phyloP scores from a whole-genome alignment of 2,888 invertebrate species.

The Dermolepida albohirtum region DNA sequence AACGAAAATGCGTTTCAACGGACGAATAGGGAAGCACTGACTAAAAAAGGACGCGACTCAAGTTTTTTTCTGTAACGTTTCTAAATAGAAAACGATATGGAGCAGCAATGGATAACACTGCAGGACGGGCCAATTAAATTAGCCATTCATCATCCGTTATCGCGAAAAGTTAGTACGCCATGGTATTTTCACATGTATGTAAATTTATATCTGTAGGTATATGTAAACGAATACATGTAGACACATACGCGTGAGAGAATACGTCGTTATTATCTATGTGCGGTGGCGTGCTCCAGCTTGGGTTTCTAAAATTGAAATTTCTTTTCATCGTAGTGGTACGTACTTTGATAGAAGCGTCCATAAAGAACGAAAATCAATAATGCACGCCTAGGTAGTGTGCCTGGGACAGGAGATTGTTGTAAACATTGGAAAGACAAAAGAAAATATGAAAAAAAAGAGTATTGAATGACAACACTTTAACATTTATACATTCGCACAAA shows the following conservation, averaged over 20 bases:
- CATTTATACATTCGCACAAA: too few relatives aligned
- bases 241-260: slow-evolving; percentile 46
- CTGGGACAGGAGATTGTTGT: too few relatives aligned
- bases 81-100: slow-evolving; percentile 20
- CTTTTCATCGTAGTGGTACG: background rate
- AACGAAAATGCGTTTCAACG: slow-evolving; percentile 15
- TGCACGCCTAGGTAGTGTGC: too few relatives aligned
- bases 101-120: slow-evolving; percentile 24
- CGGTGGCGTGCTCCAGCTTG: slow-evolving; percentile 9
- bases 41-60: background rate
- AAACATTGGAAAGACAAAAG: too few relatives aligned
- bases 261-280: slow-evolving; percentile 49
- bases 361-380: too few relatives aligned
- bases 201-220: slow-evolving; percentile 50
- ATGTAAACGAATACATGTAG: slow-evolving; percentile 11
- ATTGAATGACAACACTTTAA: too few relatives aligned
- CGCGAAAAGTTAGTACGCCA: slow-evolving; percentile 56
- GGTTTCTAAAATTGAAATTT: slow-evolving; percentile 38
- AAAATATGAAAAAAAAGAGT: too few relatives aligned
- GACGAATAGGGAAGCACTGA: background rate
- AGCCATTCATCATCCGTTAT: slow-evolving; percentile 62
- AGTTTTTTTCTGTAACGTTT: slow-evolving; percentile 6
- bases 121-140: slow-evolving; percentile 57
- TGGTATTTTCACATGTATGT: slow-evolving; percentile 57
- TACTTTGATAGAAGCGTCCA: slow-evolving; percentile 9